Evolutionary conservation across 2,113 vertebrate genomes (phyloP).

Genomic region (Riparia riparia): DNA sequence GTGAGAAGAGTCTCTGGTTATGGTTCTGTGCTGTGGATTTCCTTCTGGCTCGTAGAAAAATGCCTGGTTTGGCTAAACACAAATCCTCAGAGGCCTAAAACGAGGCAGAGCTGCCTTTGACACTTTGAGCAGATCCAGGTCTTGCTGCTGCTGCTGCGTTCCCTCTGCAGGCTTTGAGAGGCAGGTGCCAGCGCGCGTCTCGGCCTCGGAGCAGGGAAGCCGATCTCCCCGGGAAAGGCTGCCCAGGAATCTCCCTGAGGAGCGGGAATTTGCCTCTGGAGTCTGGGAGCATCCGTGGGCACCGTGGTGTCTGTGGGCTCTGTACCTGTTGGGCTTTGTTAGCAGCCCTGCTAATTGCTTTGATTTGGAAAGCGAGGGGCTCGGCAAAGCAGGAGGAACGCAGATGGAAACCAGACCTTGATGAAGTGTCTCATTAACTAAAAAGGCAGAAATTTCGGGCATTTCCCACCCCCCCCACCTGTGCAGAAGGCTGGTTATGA

Average conservation of each 20-base stretch:
- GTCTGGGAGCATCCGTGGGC: neutral
- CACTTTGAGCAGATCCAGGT: neutral
- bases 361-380: neutral
- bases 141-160: neutral
- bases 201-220: neutral
- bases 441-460: neutral
- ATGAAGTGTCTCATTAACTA: slow-evolving; percentile 45
- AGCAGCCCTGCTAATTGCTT: slow-evolving; percentile 28
- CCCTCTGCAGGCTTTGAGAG: neutral
- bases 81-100: neutral
- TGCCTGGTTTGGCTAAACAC: neutral
- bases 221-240: neutral
- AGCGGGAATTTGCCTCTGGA: neutral
- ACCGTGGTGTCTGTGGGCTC: neutral
- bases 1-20: neutral
- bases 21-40: neutral
- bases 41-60: neutral
- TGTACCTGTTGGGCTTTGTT: neutral
- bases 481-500: neutral
- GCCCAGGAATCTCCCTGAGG: neutral
- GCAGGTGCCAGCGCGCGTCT: neutral
- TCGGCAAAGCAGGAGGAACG: neutral
- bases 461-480: neutral
- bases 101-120: neutral
- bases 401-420: slow-evolving; percentile 32